A percentile compares a stretch with the other conserved stretches of the same genome.
Conservation (phyloP, 2,888 invertebrate species). For the Drosophila diplacantha region DNA sequence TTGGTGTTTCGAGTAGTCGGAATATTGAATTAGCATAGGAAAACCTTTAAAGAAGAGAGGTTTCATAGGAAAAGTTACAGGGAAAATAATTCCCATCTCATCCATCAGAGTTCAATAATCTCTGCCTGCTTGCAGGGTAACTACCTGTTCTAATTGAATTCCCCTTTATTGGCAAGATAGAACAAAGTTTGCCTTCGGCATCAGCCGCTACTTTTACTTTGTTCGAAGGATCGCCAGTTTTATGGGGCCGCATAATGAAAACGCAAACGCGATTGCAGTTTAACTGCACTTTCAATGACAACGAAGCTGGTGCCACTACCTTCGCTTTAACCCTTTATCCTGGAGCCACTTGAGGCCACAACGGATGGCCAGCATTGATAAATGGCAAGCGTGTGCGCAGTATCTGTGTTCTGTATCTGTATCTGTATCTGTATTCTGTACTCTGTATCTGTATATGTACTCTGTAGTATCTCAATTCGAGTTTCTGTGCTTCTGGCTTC, state of each 20-base stretch:
- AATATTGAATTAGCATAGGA: neutral
- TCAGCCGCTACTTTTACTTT: constrained; percentile 31
- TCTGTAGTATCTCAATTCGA: neutral
- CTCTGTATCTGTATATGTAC: neutral
- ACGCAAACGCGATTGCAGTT: constrained; percentile 64
- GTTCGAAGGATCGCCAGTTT: constrained; percentile 34
- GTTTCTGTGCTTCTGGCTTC: constrained; percentile 4
- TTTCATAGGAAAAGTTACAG: neutral
- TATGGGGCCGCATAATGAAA: constrained; percentile 62
- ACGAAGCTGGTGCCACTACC: constrained; percentile 14
- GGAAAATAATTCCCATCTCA: neutral
- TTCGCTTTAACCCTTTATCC: constrained; percentile 6
- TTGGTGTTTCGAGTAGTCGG: neutral
- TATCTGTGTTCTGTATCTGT: constrained; percentile 1
- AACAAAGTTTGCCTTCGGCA: constrained; percentile 31
- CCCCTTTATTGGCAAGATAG: constrained; percentile 1
- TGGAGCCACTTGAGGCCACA: constrained; percentile 27
- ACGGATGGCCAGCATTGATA: constrained; percentile 33
- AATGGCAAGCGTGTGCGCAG: constrained; percentile 28
- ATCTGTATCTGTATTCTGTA: neutral
- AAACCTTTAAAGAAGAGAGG: neutral
- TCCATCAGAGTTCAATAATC: neutral
- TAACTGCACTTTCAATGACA: constrained; percentile 64
- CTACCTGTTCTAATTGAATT: neutral
- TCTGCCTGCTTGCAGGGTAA: constrained; percentile 10